Evolutionary conservation across 2,113 vertebrate species (phyloP), one percentile per base, ranked within the genome.

Genomic region (Hippocampus zosterae): DNA sequence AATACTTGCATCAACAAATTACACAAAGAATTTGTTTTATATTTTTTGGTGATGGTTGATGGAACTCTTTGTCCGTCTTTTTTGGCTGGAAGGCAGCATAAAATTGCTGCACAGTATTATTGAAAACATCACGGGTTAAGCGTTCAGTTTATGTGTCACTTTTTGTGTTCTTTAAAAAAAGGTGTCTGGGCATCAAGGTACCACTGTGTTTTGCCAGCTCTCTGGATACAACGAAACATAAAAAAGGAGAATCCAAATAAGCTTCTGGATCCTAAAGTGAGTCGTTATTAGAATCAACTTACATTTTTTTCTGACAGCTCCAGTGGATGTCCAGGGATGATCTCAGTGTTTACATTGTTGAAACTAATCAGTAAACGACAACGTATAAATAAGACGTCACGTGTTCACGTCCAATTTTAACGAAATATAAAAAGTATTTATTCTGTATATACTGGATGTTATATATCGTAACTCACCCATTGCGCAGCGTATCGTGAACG

Each of bases 291-390:
- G 1, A 16, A 60, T 29, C 29, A 15, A 93, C 96, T 97, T 85
- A 98, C 96, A 83, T 96, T 97, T 87, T 94, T 99, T 84, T 99
- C 97, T 40, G 93, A 95, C 68, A 96, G 37, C 81, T 99, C 96
- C 92, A 99, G 87, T 5, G 92, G 91, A 82, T 99, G 97, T 73
- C 92, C 94, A n/a, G 96, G 96, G 67, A 97, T 72, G 67, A 99
- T 93, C 72, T 97, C 96, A 90, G 87, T 98, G 88, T 96, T 98
- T 27, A 96, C 93, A 78, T 91, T 95, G 53, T 90, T 89, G 73
- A 99, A 97, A 6, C 97, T 98, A 85, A 21, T 66, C 1, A 42
- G 16, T 9, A 23, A 42, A 50, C 64, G 15, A 57, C 64, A 2
- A 46, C 29, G 56, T 5, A 25, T 2, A 67, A 3, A 46, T 5